phyloP scores from a whole-genome alignment of 1,140 invertebrate species.

The Drosophila ficusphila region DNA sequence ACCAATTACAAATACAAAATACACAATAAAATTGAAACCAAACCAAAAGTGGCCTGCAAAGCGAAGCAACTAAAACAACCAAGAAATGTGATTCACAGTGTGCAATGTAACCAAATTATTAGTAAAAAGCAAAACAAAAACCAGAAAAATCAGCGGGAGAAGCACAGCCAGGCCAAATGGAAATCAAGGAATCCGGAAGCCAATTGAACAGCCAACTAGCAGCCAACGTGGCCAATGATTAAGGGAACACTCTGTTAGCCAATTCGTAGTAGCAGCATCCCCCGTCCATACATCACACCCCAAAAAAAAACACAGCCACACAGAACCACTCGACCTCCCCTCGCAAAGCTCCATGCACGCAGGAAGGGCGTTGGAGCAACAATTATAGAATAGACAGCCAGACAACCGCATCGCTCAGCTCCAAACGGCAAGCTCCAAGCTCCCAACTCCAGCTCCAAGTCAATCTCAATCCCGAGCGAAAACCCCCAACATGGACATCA shows the following conservation, averaged over 20 bases:
- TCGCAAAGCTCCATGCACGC: slow-evolving; percentile 41
- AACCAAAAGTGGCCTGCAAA: slow-evolving; percentile 80
- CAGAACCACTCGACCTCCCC: slow-evolving; percentile 5
- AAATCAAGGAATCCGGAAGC: slow-evolving; percentile 59
- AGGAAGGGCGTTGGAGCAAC: slow-evolving; percentile 53
- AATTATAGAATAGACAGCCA: slow-evolving; percentile 57
- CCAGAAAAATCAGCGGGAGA: slow-evolving; percentile 18
- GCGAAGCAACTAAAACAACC: slow-evolving; percentile 53
- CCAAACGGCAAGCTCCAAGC: slow-evolving; percentile 15
- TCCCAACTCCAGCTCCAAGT: slow-evolving; percentile 5
- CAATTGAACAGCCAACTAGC: slow-evolving; percentile 65
- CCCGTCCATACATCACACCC: slow-evolving; percentile 18
- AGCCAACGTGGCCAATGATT: slow-evolving; percentile 70
- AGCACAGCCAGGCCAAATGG: slow-evolving; percentile 58
- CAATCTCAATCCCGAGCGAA: slow-evolving; percentile 32
- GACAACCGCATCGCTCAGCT: slow-evolving; percentile 27
- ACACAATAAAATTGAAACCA: slow-evolving; percentile 23
- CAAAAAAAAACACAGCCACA: slow-evolving; percentile 12
- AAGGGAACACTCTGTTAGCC: slow-evolving; percentile 56
- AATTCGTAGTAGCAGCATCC: slow-evolving; percentile 60
- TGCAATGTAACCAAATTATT: slow-evolving; percentile 64
- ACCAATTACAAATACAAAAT: slow-evolving; percentile 15
- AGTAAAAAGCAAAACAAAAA: slow-evolving; percentile 18
- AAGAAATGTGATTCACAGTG: slow-evolving; percentile 78
- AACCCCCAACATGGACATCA: slow-evolving; percentile 75